Evolutionary conservation across 1,140 invertebrate genomes (phyloP), one percentile per base, ranked within the genome.

Genomic region (Pseudomyrmex gracilis): DNA sequence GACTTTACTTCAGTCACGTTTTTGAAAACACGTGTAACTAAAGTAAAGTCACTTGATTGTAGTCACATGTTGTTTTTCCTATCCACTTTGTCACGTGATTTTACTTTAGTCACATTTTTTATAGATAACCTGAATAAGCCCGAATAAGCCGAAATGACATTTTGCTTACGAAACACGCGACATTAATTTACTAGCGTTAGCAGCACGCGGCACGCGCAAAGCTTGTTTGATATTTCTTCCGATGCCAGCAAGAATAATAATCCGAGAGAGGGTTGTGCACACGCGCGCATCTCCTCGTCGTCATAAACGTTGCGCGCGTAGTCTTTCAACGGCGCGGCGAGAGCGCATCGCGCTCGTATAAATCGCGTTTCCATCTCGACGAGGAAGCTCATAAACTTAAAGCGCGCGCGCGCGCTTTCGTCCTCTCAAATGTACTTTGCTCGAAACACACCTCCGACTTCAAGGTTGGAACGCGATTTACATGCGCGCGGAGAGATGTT

Each of bases 331-430:
- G 43, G 34, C 10, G 43, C 10, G 43, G 63, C 57, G 47, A 63
- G 24, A 51, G 45, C 71, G 49, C 60, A 61, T 22, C 24, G 57
- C 49, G 58, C 70, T 71, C 24, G 70, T 82, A 82, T 74, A 82
- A 82, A 82, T 82, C 71, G 68, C 58, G 24, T 74, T 82, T 74
- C 78, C 70, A 61, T 63, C 70, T 73, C 76, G 66, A 58, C 76
- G 76, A 80, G 66, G 67, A 80, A 70, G 53, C 76, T 80, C 76
- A 71, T 80, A 80, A 80, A 80, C 76, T 80, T 80, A 80, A 80
- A 80, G 53, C 76, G 76, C 76, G 15, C 24, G 60, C n/a, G n/a
- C n/a, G 34, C 66, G 43, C 64, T 68, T 66, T 77, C 73, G 61
- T 76, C 51, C 53, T 55, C 76, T 55, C 64, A 24, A 45, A 70